Percentiles rank a stretch among this genome's conserved stretches.
Conservation (phyloP, 2,888 invertebrate species). For the Thera britannica region DNA sequence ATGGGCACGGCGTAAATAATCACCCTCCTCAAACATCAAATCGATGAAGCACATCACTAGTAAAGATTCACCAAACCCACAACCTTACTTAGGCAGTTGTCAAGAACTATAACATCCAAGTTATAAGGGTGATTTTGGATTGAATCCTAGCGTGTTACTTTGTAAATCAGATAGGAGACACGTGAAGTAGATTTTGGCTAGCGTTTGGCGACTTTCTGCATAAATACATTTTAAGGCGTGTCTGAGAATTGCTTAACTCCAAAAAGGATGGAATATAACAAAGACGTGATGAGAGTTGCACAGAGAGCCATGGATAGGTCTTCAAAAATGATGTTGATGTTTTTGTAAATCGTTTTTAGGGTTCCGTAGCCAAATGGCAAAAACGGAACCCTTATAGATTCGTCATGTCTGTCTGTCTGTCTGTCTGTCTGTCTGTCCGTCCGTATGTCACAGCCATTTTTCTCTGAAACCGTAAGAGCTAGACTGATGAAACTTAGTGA, state of each 20-base stretch:
- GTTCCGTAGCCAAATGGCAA: too few relatives aligned
- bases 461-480: too few relatives aligned
- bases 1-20: slow-evolving; percentile 62
- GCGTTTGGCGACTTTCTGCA: slow-evolving; percentile 57
- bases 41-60: slow-evolving; percentile 67
- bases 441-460: too few relatives aligned
- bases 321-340: too few relatives aligned
- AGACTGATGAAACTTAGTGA: too few relatives aligned
- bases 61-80: slow-evolving; percentile 55
- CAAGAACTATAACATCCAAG: slow-evolving; percentile 26
- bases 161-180: slow-evolving; percentile 60
- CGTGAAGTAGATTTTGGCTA: slow-evolving; percentile 64
- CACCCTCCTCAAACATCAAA: slow-evolving; percentile 60
- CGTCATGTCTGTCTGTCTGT: too few relatives aligned
- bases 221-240: slow-evolving; percentile 39
- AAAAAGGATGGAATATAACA: too few relatives aligned
- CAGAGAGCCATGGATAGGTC: too few relatives aligned
- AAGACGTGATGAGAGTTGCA: too few relatives aligned
- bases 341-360: too few relatives aligned
- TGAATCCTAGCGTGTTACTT: slow-evolving; percentile 41
- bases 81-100: slow-evolving; percentile 38
- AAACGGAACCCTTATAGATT: too few relatives aligned
- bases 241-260: neutral
- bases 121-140: slow-evolving; percentile 40
- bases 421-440: too few relatives aligned